A percentile compares a stretch with the other conserved stretches of the same genome.
phyloP scores from a whole-genome alignment of 1,140 invertebrate genomes.

The Brachionus manjavacas region DNA sequence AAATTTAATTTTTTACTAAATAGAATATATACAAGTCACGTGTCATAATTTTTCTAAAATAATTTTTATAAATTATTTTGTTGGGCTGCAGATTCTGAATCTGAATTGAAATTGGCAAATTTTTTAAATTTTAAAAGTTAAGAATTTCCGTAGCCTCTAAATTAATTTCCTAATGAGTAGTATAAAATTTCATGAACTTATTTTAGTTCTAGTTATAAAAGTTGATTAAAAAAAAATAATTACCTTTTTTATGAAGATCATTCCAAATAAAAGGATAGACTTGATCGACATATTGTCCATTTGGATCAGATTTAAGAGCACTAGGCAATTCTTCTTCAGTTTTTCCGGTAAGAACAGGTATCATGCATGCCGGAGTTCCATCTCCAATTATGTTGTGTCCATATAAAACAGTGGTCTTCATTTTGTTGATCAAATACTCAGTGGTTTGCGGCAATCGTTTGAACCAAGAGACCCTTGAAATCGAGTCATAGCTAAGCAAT shows the following conservation, averaged over 20 bases:
- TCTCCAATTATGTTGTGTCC: constrained; percentile 89
- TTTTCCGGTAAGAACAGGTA: constrained; percentile 75
- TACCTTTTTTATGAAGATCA: constrained; percentile 23
- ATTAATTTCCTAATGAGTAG: no score
- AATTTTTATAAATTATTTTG: no score
- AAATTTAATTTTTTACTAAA: no score
- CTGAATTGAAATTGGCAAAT: no score
- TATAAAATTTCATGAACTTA: no score
- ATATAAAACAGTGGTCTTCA: constrained; percentile 66
- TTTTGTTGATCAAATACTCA: constrained; percentile 50
- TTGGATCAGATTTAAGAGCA: constrained; percentile 59
- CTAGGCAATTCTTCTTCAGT: constrained; percentile 81
- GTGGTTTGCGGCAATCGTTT: constrained; percentile 45
- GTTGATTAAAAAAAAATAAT: no score
- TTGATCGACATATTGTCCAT: constrained; percentile 55
- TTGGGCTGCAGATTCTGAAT: no score
- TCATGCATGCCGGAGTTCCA: constrained; percentile 68
- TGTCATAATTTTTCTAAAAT: no score
- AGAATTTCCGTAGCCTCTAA: no score
- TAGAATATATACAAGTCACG: no score
- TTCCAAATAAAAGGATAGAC: constrained; percentile 60
- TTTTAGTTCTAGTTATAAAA: no score
- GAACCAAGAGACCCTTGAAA: constrained; percentile 45
- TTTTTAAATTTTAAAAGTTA: no score
- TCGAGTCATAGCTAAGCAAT: constrained; percentile 46